Evolutionary conservation across 2,888 invertebrate genomes (phyloP).

Genomic region (Ophioninae sp.): DNA sequence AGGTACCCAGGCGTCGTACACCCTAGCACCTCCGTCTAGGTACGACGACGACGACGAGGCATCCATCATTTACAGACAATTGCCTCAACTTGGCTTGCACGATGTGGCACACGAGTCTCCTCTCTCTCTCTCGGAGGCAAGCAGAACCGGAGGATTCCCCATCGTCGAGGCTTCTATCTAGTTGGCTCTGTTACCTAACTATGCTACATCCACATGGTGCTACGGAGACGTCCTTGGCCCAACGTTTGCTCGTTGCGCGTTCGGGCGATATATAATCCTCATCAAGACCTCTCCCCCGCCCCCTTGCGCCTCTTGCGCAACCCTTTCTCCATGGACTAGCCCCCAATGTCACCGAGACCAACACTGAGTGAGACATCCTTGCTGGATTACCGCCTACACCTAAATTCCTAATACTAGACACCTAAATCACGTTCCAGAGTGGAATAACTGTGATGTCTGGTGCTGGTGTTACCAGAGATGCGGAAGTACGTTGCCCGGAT

Average conservation of each 20-base stretch:
- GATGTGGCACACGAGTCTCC: slow-evolving; percentile 41
- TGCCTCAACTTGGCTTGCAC: slow-evolving; percentile 74
- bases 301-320: not conserved
- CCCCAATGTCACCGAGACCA: slow-evolving; percentile 50
- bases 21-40: slow-evolving; percentile 39
- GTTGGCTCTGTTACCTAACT: slow-evolving; percentile 42
- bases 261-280: slow-evolving; percentile 58
- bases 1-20: slow-evolving; percentile 22
- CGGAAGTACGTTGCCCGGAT: not conserved
- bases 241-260: slow-evolving; percentile 41
- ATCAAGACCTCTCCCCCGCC: slow-evolving; percentile 14
- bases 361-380: slow-evolving; percentile 49
- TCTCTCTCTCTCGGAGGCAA: slow-evolving; percentile 17
- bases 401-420: slow-evolving; percentile 30
- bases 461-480: not conserved
- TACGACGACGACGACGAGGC: slow-evolving; percentile 59
- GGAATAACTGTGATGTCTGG: not conserved
- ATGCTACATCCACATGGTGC: slow-evolving; percentile 56
- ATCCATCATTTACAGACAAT: slow-evolving; percentile 79
- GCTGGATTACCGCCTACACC: slow-evolving; percentile 48
- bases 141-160: slow-evolving; percentile 38
- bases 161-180: slow-evolving; percentile 38
- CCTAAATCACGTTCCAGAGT: slow-evolving; percentile 28
- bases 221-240: slow-evolving; percentile 66
- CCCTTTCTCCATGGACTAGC: not conserved